A percentile compares a stretch with the other conserved stretches of the same genome.
Evolutionary conservation across 1,140 invertebrate species (phyloP).

Genomic region (Pollicipes pollicipes): DNA sequence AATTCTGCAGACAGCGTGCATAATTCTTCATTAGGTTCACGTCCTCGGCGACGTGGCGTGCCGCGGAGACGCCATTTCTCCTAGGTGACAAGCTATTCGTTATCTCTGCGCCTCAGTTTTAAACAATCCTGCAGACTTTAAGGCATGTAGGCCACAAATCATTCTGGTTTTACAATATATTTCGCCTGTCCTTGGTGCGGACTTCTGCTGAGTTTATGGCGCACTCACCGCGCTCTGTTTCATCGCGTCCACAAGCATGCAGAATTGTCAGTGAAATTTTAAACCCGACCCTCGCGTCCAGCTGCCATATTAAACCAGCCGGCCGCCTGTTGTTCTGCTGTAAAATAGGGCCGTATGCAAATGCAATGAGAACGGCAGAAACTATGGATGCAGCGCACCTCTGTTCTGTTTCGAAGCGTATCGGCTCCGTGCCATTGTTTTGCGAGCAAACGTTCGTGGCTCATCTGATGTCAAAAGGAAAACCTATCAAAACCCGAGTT

Average conservation of each 20-base stretch:
- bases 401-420: not conserved
- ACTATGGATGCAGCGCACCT: not conserved
- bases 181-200: not conserved
- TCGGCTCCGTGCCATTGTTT: not conserved
- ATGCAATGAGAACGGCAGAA: not conserved
- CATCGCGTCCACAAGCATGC: not conserved
- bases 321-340: not conserved
- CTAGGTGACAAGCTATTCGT: not conserved
- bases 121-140: slow-evolving; percentile 2
- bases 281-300: not conserved
- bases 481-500: not conserved
- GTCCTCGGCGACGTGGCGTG: not conserved
- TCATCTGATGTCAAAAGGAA: not conserved
- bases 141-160: not conserved
- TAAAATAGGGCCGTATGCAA: not conserved
- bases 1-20: not conserved
- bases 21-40: not conserved
- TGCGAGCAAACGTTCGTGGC: too few relatives aligned
- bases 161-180: not conserved
- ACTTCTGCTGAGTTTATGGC: not conserved
- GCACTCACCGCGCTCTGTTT: not conserved
- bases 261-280: not conserved
- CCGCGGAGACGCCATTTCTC: not conserved
- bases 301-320: not conserved
- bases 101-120: not conserved